These are phyloP conservation scores for Phoxinus phoxinus DNA, from an alignment of 2,113 vertebrate species.

Conservation along the genomic window DNA sequence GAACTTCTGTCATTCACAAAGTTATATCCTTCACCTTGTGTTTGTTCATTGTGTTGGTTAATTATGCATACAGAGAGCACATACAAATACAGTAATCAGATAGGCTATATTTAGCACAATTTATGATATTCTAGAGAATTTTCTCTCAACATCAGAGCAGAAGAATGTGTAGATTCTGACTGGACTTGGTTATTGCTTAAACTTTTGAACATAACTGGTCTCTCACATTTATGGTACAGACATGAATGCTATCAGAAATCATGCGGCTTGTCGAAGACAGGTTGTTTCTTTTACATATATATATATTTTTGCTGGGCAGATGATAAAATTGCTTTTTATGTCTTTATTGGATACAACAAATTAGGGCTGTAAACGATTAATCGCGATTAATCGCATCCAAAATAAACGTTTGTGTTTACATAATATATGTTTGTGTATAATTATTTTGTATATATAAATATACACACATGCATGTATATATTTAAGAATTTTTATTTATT, in stretches of 20 bases:
- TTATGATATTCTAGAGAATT: background rate
- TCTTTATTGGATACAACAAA: background rate
- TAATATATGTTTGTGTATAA: too few relatives aligned
- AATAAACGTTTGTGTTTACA: too few relatives aligned
- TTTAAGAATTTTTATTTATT: too few relatives aligned
- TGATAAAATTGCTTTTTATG: background rate
- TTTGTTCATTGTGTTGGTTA: background rate
- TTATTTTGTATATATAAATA: too few relatives aligned
- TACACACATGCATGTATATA: too few relatives aligned
- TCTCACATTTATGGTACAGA: background rate
- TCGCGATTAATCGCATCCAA: too few relatives aligned
- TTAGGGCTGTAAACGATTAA: too few relatives aligned
- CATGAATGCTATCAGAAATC: background rate
- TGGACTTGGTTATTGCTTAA: background rate
- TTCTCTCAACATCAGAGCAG: background rate
- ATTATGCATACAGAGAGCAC: background rate
- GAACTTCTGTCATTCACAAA: slow-evolving; percentile 7
- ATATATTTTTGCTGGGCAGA: too few relatives aligned
- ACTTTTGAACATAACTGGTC: background rate
- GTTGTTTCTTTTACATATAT: background rate
- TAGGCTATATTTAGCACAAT: background rate
- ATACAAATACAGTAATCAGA: background rate
- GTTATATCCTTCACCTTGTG: background rate
- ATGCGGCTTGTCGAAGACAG: background rate
- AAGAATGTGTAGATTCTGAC: background rate